Base-by-base conservation (phyloP, 1,140 invertebrate species). In the Capitella teleta region DNA sequence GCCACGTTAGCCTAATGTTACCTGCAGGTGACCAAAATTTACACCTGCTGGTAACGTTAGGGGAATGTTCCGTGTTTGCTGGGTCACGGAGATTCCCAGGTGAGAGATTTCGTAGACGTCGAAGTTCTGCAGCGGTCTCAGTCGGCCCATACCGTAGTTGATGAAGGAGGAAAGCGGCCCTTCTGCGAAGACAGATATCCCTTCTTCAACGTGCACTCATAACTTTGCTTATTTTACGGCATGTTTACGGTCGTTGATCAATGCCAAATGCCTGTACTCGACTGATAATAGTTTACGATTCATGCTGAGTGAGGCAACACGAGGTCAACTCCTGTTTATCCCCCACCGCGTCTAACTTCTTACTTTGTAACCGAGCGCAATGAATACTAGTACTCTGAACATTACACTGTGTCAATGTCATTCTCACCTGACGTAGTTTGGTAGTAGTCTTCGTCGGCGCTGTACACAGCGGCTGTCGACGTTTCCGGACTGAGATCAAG, bases 131-230 rank as follows among this genome's bases (percentile, higher is more conserved):
- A 67, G 24, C 1, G 59, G 59, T 6, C 59, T 60, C 42, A 70
- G 51, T 2, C 57, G 56, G 10, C 66, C 64, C 42, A 57, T 57
- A 6, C 67, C 67, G 44, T 62, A 70, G 55, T 63, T 67, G 18
- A 70, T 56, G 49, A 68, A 70, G 12, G 61, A 61, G n/a, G 57
- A 56, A 19, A 67, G 38, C 4, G 63, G 54, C 6, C 64, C 66
- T 2, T 25, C 51, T 61, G 64, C 66, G 53, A 46, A 57, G 57
- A 46, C n/a, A 48, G 10, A 34, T 34, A 1, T 1, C 16, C 10
- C 10, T 12, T 34, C 10, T 12, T 34, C 0, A 34, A 12, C 10
- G 10, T 12, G 32, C 16, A 16, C 10, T 12, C 32, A 34, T 1
- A 10, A 34, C 32, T 34, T 34, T 12, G 16, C 32, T 12, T 34